Conservation (phyloP, 2,888 invertebrate genomes). For the Ditylenchus weischeri region DNA sequence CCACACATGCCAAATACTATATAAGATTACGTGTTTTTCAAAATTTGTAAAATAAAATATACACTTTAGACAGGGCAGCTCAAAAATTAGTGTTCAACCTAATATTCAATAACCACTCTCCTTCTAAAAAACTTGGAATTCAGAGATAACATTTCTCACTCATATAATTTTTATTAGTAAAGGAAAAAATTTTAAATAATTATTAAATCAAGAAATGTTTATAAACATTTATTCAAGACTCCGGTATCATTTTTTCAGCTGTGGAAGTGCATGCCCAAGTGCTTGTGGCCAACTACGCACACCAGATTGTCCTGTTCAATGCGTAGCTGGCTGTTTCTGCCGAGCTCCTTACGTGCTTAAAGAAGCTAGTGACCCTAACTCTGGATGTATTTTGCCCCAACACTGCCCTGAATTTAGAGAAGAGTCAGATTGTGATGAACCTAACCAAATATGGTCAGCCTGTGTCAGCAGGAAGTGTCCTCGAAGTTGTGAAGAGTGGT, state of each 20-base stretch:
- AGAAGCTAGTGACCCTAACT: slow-evolving; percentile 26
- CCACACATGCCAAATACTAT: too few relatives aligned
- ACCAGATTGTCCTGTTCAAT: slow-evolving; percentile 21
- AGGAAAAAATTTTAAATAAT: too few relatives aligned
- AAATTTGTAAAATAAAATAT: too few relatives aligned
- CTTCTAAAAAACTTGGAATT: too few relatives aligned
- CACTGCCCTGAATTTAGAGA: slow-evolving; percentile 22
- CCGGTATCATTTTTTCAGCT: neutral
- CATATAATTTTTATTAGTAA: too few relatives aligned
- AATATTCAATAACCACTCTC: too few relatives aligned
- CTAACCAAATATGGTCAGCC: slow-evolving; percentile 8
- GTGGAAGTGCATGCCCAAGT: slow-evolving; percentile 33
- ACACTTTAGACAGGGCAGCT: too few relatives aligned
- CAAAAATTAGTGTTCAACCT: too few relatives aligned
- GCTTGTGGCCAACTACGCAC: slow-evolving; percentile 23
- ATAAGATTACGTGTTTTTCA: too few relatives aligned
- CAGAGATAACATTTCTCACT: too few relatives aligned
- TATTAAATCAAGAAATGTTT: too few relatives aligned
- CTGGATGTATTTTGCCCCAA: slow-evolving; percentile 29
- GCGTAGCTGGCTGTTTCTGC: slow-evolving; percentile 34
- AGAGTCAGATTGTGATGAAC: slow-evolving; percentile 5
- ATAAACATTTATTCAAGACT: too few relatives aligned
- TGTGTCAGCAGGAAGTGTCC: slow-evolving; percentile 13
- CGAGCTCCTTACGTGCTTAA: slow-evolving; percentile 33
- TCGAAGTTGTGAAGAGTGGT: slow-evolving; percentile 18